phyloP scores from a whole-genome alignment of 2,113 vertebrate species.

The Nestor notabilis region DNA sequence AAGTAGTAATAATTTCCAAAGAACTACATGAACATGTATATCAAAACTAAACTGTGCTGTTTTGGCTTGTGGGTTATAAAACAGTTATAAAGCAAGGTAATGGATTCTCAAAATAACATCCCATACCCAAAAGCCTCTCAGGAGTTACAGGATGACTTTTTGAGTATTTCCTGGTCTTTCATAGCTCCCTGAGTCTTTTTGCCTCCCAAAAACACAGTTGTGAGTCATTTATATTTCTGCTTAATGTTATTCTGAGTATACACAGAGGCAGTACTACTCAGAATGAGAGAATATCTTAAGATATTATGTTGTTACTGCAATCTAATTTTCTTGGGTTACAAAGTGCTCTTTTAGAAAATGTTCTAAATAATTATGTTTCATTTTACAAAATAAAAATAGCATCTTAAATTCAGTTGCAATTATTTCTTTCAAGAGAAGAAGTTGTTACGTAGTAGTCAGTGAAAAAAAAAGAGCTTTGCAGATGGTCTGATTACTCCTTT shows the following conservation, averaged over 20 bases:
- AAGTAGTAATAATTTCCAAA: constrained; percentile 43
- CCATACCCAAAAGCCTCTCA: not conserved
- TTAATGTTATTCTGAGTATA: constrained; percentile 8
- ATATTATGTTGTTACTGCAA: not conserved
- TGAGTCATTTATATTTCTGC: not conserved
- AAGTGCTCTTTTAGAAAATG: constrained; percentile 42
- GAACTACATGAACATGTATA: not conserved
- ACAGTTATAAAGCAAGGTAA: not conserved
- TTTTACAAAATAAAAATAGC: constrained; percentile 66
- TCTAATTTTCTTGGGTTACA: constrained; percentile 43
- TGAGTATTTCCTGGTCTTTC: not conserved
- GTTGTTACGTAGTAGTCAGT: not conserved
- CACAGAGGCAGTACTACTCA: not conserved
- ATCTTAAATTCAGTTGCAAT: constrained; percentile 53
- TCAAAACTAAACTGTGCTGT: not conserved
- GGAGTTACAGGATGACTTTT: not conserved
- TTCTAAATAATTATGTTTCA: constrained; percentile 61
- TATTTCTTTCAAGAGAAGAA: constrained; percentile 46
- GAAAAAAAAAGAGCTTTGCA: constrained; percentile 45
- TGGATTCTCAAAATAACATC: not conserved
- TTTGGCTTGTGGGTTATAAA: not conserved
- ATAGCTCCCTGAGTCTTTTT: not conserved
- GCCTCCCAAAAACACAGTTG: not conserved
- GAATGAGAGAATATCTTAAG: not conserved
- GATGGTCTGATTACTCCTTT: not conserved